Evolutionary conservation across 2,888 invertebrate genomes (phyloP), one percentile per base, ranked within the genome.

Genomic region (Keiferia lycopersicella): DNA sequence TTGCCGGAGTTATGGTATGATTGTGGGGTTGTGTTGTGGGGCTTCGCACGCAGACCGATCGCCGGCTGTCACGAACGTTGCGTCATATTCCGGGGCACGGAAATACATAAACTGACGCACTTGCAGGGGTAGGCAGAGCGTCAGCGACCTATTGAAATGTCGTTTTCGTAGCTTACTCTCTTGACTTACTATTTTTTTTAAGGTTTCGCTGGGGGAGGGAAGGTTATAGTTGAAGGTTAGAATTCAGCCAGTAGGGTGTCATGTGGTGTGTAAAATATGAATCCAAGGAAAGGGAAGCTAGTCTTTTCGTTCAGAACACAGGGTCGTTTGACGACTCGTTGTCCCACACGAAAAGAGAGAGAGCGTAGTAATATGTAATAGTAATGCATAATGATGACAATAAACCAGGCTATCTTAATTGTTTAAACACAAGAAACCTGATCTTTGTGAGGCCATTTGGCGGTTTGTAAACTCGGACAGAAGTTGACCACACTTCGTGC

Each of bases 31-130:
- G n/a, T 41, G 20, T 51, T 51, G 20, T 51, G 12, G 20, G 51
- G 51, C 51, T 51, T 51, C 51, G 20, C 51, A 18, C 18, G 20
- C 4, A 51, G 51, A 20, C 51, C 20, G 20, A 20, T 51, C 20
- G 51, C 51, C 11, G 51, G 20, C 22, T 51, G 51, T 20, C 51
- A 51, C 51, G 51, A 51, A 51, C 51, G 20, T 51, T 51, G 51
- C 51, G 20, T 51, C 51, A 51, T 20, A 22, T 20, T 51, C 20
- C 51, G 51, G 51, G 8, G 6, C 7, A 22, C 48, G 8, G 51
- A 14, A 14, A 41, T 41, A 41, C 41, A 1, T 3, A 14, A 14
- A 41, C 2, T 41, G 14, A 39, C 39, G 2, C 10, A 3, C 39
- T 41, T 41, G n/a, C 41, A n/a, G 41, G 41, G n/a, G 41, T 41